Conservation (phyloP, 2,888 invertebrate species). For the Lottia scabra region DNA sequence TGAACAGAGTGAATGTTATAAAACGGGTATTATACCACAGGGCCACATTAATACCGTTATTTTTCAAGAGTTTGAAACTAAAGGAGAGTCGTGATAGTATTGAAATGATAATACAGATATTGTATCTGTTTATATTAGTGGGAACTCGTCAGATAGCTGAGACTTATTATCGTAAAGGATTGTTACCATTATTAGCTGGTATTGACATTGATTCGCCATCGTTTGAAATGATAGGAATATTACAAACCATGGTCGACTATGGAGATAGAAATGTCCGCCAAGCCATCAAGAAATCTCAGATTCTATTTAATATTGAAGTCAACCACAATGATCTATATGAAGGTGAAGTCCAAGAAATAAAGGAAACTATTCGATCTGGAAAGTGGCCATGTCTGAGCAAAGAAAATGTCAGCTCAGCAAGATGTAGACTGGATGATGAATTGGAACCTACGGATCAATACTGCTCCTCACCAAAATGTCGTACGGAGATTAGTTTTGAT, state of each 20-base stretch:
- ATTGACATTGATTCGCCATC: constrained; percentile 18
- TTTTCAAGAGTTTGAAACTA: constrained; percentile 33
- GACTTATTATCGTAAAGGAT: constrained; percentile 27
- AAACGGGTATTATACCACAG: constrained; percentile 33
- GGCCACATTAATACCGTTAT: constrained; percentile 26
- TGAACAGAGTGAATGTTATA: constrained; percentile 33
- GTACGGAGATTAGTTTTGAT: constrained; percentile 25
- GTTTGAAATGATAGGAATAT: constrained; percentile 23
- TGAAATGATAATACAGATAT: constrained; percentile 21
- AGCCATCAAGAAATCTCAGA: constrained; percentile 28
- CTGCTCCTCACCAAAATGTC: constrained; percentile 40
- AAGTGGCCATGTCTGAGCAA: constrained; percentile 6
- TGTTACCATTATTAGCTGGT: constrained; percentile 33
- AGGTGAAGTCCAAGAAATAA: background rate
- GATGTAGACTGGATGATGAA: background rate
- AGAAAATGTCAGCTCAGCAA: constrained; percentile 5
- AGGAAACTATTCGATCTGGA: background rate
- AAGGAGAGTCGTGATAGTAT: constrained; percentile 22
- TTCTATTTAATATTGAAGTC: background rate
- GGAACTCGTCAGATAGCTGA: constrained; percentile 32
- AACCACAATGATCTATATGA: constrained; percentile 28
- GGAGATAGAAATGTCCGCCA: constrained; percentile 27
- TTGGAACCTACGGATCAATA: constrained; percentile 8
- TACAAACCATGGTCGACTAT: constrained; percentile 19
- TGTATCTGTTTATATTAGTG: constrained; percentile 31